Percentiles rank a stretch among this genome's conserved stretches.
Conservation (phyloP, 2,797 vertebrate species). For the Cossypha niveicapilla region DNA sequence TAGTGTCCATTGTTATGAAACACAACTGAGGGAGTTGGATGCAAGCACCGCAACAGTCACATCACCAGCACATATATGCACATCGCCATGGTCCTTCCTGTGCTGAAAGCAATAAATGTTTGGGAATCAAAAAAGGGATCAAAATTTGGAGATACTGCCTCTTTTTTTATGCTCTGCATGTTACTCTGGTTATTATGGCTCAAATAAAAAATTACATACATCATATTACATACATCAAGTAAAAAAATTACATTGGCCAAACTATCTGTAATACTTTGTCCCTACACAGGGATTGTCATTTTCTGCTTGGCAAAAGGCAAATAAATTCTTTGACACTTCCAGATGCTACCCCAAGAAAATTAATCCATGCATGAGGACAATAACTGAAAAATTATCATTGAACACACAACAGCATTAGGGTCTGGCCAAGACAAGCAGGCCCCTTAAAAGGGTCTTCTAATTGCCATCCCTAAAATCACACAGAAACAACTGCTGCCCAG, state of each 20-base stretch:
- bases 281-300: neutral
- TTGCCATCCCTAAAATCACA: neutral
- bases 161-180: neutral
- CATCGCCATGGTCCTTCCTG: neutral
- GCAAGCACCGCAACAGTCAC: neutral
- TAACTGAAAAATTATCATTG: neutral
- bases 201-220: neutral
- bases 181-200: neutral
- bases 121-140: neutral
- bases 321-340: neutral
- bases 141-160: neutral
- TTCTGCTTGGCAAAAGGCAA: neutral
- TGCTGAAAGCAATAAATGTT: neutral
- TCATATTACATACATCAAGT: neutral
- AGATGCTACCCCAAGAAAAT: neutral
- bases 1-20: neutral
- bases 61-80: neutral
- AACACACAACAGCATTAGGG: neutral
- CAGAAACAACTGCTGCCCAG: neutral
- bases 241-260: neutral
- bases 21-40: neutral
- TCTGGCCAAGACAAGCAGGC: neutral
- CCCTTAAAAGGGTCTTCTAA: neutral
- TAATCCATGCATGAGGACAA: neutral
- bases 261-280: neutral